phyloP scores from a whole-genome alignment of 2,888 invertebrate genomes.

The Agrotis ipsilon region DNA sequence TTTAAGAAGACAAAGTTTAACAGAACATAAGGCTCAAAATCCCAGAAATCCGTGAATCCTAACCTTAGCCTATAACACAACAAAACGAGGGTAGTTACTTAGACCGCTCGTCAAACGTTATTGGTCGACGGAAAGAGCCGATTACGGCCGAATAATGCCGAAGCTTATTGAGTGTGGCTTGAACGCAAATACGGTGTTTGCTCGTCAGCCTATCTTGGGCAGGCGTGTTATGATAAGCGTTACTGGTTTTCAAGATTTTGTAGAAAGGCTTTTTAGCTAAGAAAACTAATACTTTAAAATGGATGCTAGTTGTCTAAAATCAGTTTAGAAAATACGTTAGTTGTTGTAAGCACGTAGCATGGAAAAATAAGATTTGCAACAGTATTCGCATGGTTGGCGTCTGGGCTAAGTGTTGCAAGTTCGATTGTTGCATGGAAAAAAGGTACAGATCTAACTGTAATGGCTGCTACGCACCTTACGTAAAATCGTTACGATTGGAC shows the following conservation, averaged over 20 bases:
- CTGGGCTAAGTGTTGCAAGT: too few relatives aligned
- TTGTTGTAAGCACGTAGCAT: too few relatives aligned
- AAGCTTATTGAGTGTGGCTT: slow-evolving; percentile 55
- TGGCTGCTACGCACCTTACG: too few relatives aligned
- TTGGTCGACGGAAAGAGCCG: slow-evolving; percentile 61
- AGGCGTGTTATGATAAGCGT: slow-evolving; percentile 27
- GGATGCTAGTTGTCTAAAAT: too few relatives aligned
- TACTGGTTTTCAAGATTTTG: slow-evolving; percentile 9
- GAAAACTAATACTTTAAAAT: background rate
- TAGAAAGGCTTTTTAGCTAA: background rate
- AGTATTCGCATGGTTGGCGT: too few relatives aligned
- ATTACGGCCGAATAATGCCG: slow-evolving; percentile 59
- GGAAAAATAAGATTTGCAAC: too few relatives aligned
- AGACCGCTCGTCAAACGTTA: slow-evolving; percentile 56
- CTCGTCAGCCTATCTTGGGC: slow-evolving; percentile 56
- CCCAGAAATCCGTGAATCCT: background rate
- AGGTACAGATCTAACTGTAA: too few relatives aligned
- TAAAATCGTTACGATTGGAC: too few relatives aligned
- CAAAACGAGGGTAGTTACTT: slow-evolving; percentile 51
- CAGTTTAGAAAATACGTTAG: too few relatives aligned
- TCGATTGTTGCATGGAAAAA: too few relatives aligned
- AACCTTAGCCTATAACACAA: slow-evolving; percentile 37
- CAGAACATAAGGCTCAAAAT: background rate
- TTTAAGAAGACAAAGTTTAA: too few relatives aligned
- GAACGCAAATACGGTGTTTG: slow-evolving; percentile 69